Percentiles rank a stretch among this genome's conserved stretches.
Conservation (phyloP, 1,140 invertebrate genomes). For the Heliconius melpomene region DNA sequence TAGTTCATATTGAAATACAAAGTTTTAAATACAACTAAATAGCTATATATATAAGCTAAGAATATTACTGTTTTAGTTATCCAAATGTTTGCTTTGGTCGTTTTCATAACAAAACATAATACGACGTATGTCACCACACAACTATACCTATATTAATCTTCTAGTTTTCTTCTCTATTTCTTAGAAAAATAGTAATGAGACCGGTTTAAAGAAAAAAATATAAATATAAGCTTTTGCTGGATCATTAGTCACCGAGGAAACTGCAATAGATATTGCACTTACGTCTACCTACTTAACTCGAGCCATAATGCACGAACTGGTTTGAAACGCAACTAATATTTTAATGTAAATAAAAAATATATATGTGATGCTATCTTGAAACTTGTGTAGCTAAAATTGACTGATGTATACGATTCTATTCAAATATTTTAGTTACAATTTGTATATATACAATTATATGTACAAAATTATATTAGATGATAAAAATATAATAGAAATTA, state of each 20-base stretch:
- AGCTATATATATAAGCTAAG: no score
- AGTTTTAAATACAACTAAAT: no score
- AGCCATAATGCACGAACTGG: slow-evolving; percentile 4
- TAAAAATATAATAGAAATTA: no score
- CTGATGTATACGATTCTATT: neutral
- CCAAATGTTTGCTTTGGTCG: no score
- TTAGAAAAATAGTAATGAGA: no score
- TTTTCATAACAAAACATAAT: no score
- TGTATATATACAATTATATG: neutral
- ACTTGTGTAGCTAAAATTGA: neutral
- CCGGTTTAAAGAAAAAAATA: neutral
- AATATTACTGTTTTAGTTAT: no score
- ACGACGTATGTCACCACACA: no score
- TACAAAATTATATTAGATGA: no score
- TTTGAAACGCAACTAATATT: neutral
- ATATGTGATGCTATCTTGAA: neutral
- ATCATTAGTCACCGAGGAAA: neutral
- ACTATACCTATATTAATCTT: no score
- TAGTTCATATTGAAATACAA: no score
- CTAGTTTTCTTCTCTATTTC: no score
- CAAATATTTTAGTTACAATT: neutral
- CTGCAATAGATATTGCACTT: neutral
- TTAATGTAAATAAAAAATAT: neutral
- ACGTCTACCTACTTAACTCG: neutral
- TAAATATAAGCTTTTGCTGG: neutral